A percentile compares a stretch with the other conserved stretches of the same genome.
Conservation (phyloP, 1,140 invertebrate species). For the Atta cephalotes region DNA sequence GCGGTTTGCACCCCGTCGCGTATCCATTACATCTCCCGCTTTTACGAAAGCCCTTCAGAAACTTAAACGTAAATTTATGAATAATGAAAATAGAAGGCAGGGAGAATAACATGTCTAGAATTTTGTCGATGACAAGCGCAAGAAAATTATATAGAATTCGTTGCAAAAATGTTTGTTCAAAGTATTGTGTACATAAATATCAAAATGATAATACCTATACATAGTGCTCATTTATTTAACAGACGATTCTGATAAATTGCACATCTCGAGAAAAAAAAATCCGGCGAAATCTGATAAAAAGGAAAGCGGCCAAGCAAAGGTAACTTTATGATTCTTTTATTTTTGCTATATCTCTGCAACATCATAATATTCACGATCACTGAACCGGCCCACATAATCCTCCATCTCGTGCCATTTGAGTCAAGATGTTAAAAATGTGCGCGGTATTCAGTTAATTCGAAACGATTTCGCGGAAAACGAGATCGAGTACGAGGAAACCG, state of each 20-base stretch:
- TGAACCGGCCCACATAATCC: slow-evolving; percentile 43
- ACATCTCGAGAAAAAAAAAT: slow-evolving; percentile 17
- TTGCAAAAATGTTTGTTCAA: background rate
- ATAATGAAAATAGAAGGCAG: slow-evolving; percentile 70
- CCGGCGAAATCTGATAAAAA: slow-evolving; percentile 49
- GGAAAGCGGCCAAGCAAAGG: slow-evolving; percentile 39
- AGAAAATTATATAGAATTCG: slow-evolving; percentile 6
- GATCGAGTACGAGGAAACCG: background rate
- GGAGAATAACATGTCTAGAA: slow-evolving; percentile 42
- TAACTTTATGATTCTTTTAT: slow-evolving; percentile 43
- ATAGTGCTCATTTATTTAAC: slow-evolving; percentile 13
- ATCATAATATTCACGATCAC: slow-evolving; percentile 49
- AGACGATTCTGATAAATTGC: slow-evolving; percentile 19
- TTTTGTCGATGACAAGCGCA: slow-evolving; percentile 12
- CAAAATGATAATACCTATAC: slow-evolving; percentile 8
- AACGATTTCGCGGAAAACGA: slow-evolving; percentile 27
- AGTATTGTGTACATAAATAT: background rate
- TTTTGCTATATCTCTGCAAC: slow-evolving; percentile 14
- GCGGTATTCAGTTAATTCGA: slow-evolving; percentile 47
- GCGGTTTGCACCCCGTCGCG: slow-evolving; percentile 72
- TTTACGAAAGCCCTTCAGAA: slow-evolving; percentile 66
- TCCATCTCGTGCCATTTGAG: slow-evolving; percentile 16
- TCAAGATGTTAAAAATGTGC: slow-evolving; percentile 41
- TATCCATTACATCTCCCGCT: slow-evolving; percentile 72
- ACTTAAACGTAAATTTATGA: slow-evolving; percentile 57